phyloP scores from a whole-genome alignment of 2,888 invertebrate species.

The Acleris holmiana region DNA sequence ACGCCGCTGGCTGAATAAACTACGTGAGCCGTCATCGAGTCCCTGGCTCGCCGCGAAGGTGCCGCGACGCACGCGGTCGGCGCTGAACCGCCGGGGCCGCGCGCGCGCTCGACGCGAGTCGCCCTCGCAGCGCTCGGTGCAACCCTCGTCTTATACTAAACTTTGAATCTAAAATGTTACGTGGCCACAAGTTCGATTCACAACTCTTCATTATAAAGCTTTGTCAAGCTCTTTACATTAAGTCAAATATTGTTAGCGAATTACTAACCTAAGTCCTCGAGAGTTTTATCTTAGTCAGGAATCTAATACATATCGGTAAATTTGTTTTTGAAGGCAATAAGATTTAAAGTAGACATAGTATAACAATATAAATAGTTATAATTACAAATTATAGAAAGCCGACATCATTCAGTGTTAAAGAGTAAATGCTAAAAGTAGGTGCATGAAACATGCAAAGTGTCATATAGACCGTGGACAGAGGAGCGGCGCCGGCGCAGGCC shows the following conservation, averaged over 20 bases:
- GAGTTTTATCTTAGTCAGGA: constrained; percentile 53
- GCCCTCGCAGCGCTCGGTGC: constrained; percentile 23
- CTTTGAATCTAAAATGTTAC: constrained; percentile 70
- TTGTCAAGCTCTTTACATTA: constrained; percentile 82
- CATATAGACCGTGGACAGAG: constrained; percentile 69
- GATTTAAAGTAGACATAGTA: constrained; percentile 56
- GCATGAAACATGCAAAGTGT: constrained; percentile 69
- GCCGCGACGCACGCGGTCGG: constrained; percentile 45
- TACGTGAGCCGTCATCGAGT: constrained; percentile 23
- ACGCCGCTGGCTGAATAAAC: constrained; percentile 33
- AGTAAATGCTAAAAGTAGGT: constrained; percentile 51
- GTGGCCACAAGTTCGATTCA: constrained; percentile 84
- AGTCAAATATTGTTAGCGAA: constrained; percentile 61
- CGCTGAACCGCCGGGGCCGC: constrained; percentile 69
- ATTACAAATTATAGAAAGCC: constrained; percentile 53
- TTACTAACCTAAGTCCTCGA: constrained; percentile 64
- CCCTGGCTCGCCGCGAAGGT: constrained; percentile 23
- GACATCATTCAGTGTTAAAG: constrained; percentile 57
- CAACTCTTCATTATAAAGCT: constrained; percentile 84
- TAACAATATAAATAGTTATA: constrained; percentile 42
- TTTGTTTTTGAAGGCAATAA: constrained; percentile 66
- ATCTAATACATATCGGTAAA: constrained; percentile 58
- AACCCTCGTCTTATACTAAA: constrained; percentile 55
- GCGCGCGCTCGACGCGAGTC: constrained; percentile 29
- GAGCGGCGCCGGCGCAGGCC: constrained; percentile 35